Conservation (phyloP, 2,797 vertebrate genomes). For the Cercopithecus hamlyni region DNA sequence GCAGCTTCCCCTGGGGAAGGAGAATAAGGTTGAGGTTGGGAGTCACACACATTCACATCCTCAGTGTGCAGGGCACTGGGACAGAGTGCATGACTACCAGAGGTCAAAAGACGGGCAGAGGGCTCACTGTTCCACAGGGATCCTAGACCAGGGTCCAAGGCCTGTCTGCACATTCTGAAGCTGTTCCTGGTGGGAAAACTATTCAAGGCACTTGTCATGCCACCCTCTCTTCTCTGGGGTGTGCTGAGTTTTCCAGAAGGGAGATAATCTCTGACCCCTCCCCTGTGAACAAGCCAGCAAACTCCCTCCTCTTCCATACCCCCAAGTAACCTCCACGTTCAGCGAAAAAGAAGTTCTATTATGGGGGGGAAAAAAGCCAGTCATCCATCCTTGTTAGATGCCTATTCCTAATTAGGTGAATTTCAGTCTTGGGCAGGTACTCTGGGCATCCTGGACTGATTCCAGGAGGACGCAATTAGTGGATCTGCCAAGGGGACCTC, state of each 20-base stretch:
- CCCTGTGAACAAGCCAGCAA: neutral
- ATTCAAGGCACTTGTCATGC: neutral
- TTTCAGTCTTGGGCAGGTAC: neutral
- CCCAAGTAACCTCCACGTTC: neutral
- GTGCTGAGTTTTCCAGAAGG: neutral
- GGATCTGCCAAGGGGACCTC: neutral
- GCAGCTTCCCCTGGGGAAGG: neutral
- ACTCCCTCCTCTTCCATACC: neutral
- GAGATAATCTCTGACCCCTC: neutral
- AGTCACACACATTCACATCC: neutral
- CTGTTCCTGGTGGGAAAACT: neutral
- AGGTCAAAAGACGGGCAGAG: neutral
- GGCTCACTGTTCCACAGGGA: neutral
- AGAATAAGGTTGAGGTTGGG: neutral
- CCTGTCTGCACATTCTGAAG: neutral
- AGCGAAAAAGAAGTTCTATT: constrained; percentile 20
- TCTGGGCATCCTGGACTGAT: neutral
- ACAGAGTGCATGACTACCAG: fast-evolving
- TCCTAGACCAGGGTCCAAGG: neutral
- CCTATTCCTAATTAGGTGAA: neutral
- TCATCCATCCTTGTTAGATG: neutral
- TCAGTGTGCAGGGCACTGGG: neutral
- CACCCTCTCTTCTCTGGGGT: neutral
- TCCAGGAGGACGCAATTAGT: neutral
- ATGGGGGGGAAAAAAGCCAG: too few species aligned